Conservation (phyloP, 2,797 vertebrate species). For the Sylvia borin region DNA sequence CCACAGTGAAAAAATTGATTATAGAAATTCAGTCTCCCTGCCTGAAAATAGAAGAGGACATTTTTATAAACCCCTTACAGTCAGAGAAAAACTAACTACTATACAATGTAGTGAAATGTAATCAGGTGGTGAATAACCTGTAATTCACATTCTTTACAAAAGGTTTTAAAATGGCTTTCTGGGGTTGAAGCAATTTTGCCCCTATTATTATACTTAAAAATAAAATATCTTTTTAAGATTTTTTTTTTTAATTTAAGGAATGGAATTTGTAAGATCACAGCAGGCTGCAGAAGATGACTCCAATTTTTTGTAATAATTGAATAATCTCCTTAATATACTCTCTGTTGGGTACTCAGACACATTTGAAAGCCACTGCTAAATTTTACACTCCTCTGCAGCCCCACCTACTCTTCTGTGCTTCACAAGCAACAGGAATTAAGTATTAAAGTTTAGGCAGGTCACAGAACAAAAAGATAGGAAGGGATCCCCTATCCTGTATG, state of each 20-base stretch:
- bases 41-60: background rate
- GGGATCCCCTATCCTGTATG: background rate
- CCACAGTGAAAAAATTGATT: background rate
- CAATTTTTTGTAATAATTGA: constrained; percentile 30
- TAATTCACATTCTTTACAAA: constrained; percentile 39
- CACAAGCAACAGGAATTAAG: background rate
- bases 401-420: accelerated
- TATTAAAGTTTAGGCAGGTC: background rate
- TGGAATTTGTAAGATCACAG: background rate
- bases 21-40: background rate
- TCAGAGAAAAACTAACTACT: background rate
- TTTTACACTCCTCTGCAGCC: background rate
- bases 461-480: background rate
- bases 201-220: constrained; percentile 20
- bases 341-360: background rate
- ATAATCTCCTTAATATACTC: constrained; percentile 12
- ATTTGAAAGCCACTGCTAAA: background rate
- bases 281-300: background rate
- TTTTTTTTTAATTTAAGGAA: constrained; percentile 10
- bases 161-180: constrained; percentile 19
- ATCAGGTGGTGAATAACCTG: constrained; percentile 38
- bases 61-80: background rate
- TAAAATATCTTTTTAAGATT: background rate
- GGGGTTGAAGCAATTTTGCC: background rate
- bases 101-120: background rate